Evolutionary conservation across 1,140 invertebrate genomes (phyloP), one percentile per base, ranked within the genome.

Genomic region (Nixonia krombeini): DNA sequence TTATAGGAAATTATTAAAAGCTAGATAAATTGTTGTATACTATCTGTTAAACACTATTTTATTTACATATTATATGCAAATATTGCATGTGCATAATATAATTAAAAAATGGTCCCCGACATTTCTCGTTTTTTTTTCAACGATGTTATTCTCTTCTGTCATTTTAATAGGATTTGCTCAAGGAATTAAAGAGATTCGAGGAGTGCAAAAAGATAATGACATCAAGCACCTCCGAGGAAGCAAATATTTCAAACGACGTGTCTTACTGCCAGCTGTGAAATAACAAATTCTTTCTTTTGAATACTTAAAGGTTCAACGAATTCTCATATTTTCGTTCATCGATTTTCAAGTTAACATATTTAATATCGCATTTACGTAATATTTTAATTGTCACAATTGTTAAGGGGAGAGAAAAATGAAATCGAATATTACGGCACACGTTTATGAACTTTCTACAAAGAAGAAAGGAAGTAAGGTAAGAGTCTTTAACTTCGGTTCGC

Each of bases 151-250:
- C 18, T 37, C 8, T 25, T 41, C 2, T 21, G 16, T 41, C 9
- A 5, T 72, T 55, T 65, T 70, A 79, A 15, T 44, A 86, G 84
- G 82, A 86, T 66, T 84, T 86, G 74, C 75, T 80, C 61, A 75
- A 81, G 57, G 84, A 86, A 74, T 66, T 86, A 21, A 44, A 77
- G 63, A 73, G 67, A 46, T 85, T 83, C 61, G 72, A 81, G 58
- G 59, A 75, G 9, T 81, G 74, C 50, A 74, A 73, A 56, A 49
- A 49, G 6, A 12, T 10, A 16, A 33, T 2, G 45, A 23, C n/a
- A 4, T 18, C 26, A 9, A 1, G 8, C 21, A 16, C 12, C n/a
- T 38, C 37, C 28, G 29, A 33, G 10, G 13, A 28, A 28, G 5
- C 10, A 26, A 26, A 28, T 23, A 21, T 9, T 47, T 47, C 45